These are phyloP conservation scores for Rhabdomys dilectus DNA, from an alignment of 2,113 vertebrate genomes.

Conservation along the genomic window DNA sequence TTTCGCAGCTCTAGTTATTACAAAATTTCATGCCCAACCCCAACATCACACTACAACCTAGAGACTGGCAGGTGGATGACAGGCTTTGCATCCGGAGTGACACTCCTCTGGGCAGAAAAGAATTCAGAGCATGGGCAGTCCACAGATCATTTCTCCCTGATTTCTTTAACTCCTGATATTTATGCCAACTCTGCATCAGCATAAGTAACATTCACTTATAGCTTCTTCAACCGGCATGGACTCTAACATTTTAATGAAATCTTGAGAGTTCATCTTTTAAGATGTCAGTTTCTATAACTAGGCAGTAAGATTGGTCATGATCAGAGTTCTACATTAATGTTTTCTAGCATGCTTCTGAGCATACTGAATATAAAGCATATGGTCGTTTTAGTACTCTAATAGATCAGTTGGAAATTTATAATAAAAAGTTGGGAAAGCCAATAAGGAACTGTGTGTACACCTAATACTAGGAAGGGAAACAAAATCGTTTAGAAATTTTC, in stretches of 20 bases:
- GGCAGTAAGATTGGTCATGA: background rate
- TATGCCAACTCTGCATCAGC: background rate
- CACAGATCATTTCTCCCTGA: background rate
- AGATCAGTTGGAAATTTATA: background rate
- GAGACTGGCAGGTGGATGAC: background rate
- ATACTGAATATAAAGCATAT: background rate
- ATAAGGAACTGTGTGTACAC: background rate
- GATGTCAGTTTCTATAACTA: background rate
- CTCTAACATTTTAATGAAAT: constrained; percentile 33
- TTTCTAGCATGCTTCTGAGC: background rate
- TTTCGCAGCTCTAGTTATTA: background rate
- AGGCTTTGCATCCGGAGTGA: background rate
- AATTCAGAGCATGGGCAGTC: background rate
- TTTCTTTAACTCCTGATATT: background rate
- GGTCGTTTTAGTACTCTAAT: background rate
- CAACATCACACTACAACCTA: background rate
- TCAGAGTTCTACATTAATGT: background rate
- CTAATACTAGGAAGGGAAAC: background rate
- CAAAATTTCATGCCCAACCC: background rate
- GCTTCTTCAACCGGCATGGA: background rate
- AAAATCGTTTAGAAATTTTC: background rate
- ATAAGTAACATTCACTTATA: too few relatives aligned
- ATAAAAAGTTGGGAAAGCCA: background rate
- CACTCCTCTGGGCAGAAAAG: too few relatives aligned
- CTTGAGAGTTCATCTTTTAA: background rate